Conservation (phyloP, 2,888 invertebrate species). For the Ormyrus thymus region DNA sequence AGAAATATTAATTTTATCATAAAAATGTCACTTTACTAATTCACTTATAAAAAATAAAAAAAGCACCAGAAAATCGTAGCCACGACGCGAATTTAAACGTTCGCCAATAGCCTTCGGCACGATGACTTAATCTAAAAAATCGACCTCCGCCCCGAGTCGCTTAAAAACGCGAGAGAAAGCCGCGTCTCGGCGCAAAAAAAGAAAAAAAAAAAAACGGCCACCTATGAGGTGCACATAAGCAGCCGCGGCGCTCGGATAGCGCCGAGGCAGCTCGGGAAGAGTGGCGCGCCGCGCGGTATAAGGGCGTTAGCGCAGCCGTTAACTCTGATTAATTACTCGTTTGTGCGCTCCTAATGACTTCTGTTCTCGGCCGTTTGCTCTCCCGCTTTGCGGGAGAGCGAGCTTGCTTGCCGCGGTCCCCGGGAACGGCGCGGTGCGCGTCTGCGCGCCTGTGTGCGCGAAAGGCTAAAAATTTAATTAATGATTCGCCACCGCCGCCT, state of each 20-base stretch:
- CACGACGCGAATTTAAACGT: too few species aligned
- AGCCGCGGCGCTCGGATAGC: not conserved
- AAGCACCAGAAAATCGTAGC: not conserved
- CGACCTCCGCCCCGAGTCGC: too few species aligned
- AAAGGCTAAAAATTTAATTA: constrained; percentile 47
- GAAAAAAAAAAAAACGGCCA: not conserved
- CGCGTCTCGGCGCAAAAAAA: not conserved
- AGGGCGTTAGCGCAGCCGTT: constrained; percentile 52
- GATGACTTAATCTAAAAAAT: too few species aligned
- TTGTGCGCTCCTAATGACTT: constrained; percentile 57
- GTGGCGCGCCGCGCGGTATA: not conserved
- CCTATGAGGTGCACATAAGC: too few species aligned
- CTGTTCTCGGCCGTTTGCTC: constrained; percentile 48
- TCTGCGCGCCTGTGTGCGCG: not conserved
- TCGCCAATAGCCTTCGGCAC: not conserved
- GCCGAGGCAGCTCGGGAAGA: not conserved
- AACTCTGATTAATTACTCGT: constrained; percentile 66
- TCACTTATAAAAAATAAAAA: not conserved
- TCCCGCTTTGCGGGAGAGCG: constrained; percentile 19
- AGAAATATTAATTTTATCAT: too few species aligned
- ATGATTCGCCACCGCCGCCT: constrained; percentile 29
- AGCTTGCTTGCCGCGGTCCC: not conserved
- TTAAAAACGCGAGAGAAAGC: not conserved
- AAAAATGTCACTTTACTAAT: not conserved
- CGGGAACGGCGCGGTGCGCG: not conserved